phyloP scores from a whole-genome alignment of 2,113 vertebrate genomes.

The Eira barbara region DNA sequence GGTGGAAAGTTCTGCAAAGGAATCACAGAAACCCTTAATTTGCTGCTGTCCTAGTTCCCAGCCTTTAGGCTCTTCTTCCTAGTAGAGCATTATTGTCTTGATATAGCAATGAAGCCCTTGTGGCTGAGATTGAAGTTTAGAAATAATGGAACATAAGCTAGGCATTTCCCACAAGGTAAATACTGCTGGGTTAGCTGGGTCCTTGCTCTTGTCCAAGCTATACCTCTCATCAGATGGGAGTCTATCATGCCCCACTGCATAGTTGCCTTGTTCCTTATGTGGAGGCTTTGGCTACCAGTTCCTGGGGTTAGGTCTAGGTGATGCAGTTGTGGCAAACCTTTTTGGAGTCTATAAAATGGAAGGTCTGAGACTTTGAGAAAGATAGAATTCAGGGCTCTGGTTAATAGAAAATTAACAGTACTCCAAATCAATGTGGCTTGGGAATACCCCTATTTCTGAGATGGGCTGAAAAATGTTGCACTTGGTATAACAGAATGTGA shows the following conservation, averaged over 20 bases:
- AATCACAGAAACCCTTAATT: constrained; percentile 50
- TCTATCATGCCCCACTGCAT: not conserved
- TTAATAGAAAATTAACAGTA: constrained; percentile 16
- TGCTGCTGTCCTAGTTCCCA: not conserved
- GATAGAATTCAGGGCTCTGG: not conserved
- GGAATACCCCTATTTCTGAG: not conserved
- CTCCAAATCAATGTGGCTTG: not conserved
- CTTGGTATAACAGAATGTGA: not conserved
- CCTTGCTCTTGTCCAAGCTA: not conserved
- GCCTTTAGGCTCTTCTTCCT: not conserved
- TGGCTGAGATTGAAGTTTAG: not conserved
- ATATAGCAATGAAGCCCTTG: not conserved
- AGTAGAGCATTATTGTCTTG: not conserved
- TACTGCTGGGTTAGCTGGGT: not conserved
- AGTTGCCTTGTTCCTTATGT: not conserved
- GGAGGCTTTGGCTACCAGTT: not conserved
- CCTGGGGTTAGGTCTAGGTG: not conserved
- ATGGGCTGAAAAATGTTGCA: not conserved
- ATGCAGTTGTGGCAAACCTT: not conserved
- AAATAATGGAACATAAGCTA: not conserved
- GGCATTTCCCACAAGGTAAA: not conserved
- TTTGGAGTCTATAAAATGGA: not conserved
- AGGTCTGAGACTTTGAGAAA: constrained; percentile 8
- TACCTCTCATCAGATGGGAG: not conserved
- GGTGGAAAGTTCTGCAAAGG: constrained; percentile 79